Base-by-base conservation (phyloP, 92 coral and sea anemone species). In the Palythoa grandis region DNA sequence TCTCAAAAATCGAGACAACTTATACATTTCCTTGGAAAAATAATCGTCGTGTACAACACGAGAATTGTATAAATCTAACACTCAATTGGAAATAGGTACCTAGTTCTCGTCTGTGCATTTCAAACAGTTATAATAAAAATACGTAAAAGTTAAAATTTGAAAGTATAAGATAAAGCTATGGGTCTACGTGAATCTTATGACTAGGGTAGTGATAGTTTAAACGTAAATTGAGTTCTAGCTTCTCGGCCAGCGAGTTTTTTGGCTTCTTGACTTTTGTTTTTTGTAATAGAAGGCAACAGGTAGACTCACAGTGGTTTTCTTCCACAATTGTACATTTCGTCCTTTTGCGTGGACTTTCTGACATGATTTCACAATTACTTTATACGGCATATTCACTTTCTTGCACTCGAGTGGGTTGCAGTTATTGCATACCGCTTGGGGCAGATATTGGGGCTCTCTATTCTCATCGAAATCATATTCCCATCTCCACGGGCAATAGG, bases 1-100 rank as follows among this genome's bases (percentile, higher is more conserved):
- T 76, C 82, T 76, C 82, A 80, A 16, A 79, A 67, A 80, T 65
- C 48, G 85, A 80, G 85, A 80, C 85, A 80, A 80, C 85, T 66
- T 80, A 63, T 79, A 24, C 7, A 80, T 80, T 80, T 69, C 66
- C 85, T n/a, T 80, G 35, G 85, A 80, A 80, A 80, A 66, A 80
- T 73, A 65, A 2, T 9, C 11, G 12, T 48, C 85, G 85, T 80
- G 85, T 22, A 63, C 60, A 48, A 52, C 85, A 80, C 85, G 72
- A 80, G 17, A 24, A 3, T 3, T 19, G 14, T 25, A 69, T 69
- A 13, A 37, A 69, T 7, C 12, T 39, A n/a, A 11, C 17, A 7
- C 22, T 10, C 25, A 47, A 50, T 74, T 9, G 29, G 7, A n/a
- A 50, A 19, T 43, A 43, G 6, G 5, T 58, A 58, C 20, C 65